Conservation (phyloP, 2,888 invertebrate genomes). For the Zaprionus lineosus region DNA sequence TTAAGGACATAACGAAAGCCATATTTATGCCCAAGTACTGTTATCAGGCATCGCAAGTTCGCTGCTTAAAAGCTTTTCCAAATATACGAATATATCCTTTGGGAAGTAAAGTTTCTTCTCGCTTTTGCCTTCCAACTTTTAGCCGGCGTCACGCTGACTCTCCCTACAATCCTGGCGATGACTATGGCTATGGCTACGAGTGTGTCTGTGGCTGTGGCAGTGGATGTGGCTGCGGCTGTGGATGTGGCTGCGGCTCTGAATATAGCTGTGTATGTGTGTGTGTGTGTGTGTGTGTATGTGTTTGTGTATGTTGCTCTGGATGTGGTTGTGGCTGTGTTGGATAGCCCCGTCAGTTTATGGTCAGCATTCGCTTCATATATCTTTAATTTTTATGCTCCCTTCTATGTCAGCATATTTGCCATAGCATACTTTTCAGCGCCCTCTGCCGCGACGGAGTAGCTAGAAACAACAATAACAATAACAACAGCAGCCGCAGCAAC, state of each 20-base stretch:
- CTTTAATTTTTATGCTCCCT: slow-evolving; percentile 69
- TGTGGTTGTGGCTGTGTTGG: slow-evolving; percentile 7
- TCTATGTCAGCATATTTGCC: slow-evolving; percentile 66
- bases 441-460: no score
- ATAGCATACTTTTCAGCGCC: slow-evolving; percentile 68
- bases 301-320: not conserved
- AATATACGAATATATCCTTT: slow-evolving; percentile 7
- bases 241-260: no score
- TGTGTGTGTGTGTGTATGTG: no score
- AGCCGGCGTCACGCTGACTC: slow-evolving; percentile 47
- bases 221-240: not conserved
- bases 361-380: slow-evolving; percentile 57
- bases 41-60: slow-evolving; percentile 39
- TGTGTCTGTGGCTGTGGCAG: not conserved
- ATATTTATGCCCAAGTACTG: slow-evolving; percentile 48
- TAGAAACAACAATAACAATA: not conserved
- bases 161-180: not conserved
- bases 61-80: slow-evolving; percentile 52
- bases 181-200: not conserved
- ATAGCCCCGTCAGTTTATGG: slow-evolving; percentile 48
- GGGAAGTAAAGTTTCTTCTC: slow-evolving; percentile 25
- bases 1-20: no score
- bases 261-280: no score
- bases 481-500: not conserved
- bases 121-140: slow-evolving; percentile 1